phyloP scores from a whole-genome alignment of 2,888 invertebrate genomes.

The Clistopyga incitator region DNA sequence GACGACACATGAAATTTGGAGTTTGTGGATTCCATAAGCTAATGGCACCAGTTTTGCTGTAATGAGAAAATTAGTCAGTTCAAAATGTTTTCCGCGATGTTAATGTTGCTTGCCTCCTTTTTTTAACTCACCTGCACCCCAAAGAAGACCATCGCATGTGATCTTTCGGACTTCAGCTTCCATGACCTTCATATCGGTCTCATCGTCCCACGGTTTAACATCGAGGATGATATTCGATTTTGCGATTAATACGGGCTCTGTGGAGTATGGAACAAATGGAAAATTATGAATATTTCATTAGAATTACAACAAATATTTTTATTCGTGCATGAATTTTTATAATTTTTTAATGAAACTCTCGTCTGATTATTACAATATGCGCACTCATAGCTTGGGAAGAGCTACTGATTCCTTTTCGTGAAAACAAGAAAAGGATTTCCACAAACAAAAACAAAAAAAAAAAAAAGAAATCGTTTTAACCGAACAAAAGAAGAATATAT shows the following conservation, averaged over 20 bases:
- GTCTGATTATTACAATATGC: no score
- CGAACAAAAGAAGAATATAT: no score
- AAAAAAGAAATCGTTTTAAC: no score
- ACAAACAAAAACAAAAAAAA: no score
- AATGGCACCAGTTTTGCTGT: slow-evolving; percentile 94
- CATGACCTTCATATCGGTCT: slow-evolving; percentile 95
- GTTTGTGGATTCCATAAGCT: slow-evolving; percentile 96
- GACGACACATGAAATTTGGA: slow-evolving; percentile 96
- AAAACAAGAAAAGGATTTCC: no score
- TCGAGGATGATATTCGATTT: slow-evolving; percentile 98
- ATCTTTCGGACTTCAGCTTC: slow-evolving; percentile 93
- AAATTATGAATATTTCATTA: background rate
- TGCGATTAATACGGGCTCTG: slow-evolving; percentile 94
- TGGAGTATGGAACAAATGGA: slow-evolving; percentile 71
- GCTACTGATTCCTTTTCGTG: no score
- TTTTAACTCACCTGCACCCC: slow-evolving; percentile 91
- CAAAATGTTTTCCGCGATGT: background rate
- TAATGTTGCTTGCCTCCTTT: background rate
- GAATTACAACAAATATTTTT: background rate
- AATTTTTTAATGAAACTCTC: no score
- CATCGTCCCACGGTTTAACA: slow-evolving; percentile 97
- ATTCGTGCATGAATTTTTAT: no score
- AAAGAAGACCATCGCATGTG: slow-evolving; percentile 93
- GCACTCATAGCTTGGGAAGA: no score
- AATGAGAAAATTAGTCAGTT: slow-evolving; percentile 72